These are phyloP conservation scores for Crotophaga sulcirostris DNA, from an alignment of 2,113 vertebrate species.

Conservation along the genomic window DNA sequence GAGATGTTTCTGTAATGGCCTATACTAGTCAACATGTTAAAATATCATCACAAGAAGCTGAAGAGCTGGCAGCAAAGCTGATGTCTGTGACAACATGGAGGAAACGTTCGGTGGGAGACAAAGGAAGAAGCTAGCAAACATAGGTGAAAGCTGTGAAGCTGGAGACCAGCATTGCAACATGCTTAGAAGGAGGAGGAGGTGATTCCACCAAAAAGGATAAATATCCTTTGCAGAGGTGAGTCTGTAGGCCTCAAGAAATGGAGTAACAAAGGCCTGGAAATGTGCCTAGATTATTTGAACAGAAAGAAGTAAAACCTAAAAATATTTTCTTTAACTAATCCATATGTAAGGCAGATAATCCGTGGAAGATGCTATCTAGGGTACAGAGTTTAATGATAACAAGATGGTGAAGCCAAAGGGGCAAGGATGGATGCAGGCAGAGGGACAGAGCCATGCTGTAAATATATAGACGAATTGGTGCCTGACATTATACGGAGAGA, in stretches of 20 bases:
- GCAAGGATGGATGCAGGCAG: neutral
- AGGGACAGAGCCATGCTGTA: neutral
- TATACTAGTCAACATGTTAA: neutral
- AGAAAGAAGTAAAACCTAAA: neutral
- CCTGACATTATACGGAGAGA: neutral
- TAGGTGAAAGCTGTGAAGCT: accelerated
- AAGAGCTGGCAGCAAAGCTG: neutral
- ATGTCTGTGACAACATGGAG: neutral
- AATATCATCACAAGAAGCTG: neutral
- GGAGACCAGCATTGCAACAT: accelerated
- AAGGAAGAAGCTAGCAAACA: neutral
- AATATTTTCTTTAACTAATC: neutral
- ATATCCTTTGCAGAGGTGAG: neutral
- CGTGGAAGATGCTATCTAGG: neutral
- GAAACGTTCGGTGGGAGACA: neutral
- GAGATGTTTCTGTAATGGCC: neutral
- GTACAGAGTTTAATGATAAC: neutral
- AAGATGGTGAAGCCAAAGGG: neutral
- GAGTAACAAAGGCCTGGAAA: neutral
- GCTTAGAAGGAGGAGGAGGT: neutral
- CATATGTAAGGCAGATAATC: neutral
- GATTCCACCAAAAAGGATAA: neutral
- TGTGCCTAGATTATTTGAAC: neutral
- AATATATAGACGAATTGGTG: neutral
- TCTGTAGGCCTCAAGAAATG: neutral